Base-by-base conservation (phyloP, 2,888 invertebrate genomes). In the Pollenia amentaria region DNA sequence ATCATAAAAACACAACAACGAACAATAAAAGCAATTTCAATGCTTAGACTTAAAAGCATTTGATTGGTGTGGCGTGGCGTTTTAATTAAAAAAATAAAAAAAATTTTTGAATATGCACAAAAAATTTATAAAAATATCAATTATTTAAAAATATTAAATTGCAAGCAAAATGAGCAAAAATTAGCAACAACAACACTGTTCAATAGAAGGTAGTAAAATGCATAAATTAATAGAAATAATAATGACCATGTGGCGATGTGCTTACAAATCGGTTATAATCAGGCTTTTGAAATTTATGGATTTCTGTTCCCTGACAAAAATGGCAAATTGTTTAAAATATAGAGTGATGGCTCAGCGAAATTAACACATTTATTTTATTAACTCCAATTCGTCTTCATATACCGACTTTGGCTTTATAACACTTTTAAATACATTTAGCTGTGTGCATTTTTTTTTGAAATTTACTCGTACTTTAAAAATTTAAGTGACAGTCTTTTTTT, bases 181-280 rank as follows among this genome's bases (percentile, higher is more conserved):
- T 38, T 57, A 21, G 48, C 16, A 72, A 16, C 16, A 60, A n/a
- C 18, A 42, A 46, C 51, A 70, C 12, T 67, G 44, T 12, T 76
- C 29, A 48, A 48, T 16, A 38, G 8, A 62, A 55, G 51, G 16
- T 29, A 29, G 29, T 14, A 57, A 44, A 73, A 44, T 12, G 29
- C 1, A 65, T 64, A 14, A 73, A 18, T 62, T 21, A 48, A 62
- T 64, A 29, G 11, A 72, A 55, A 62, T 44, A 55, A 67, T n/a
- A 73, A 69, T 51, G 42, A 62, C 2, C 77, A 81, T 65, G 70
- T 64, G 60, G 48, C 70, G 60, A 29, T 62, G 64, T 87, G 84
- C 55, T 80, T 87, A 67, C 77, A 77, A 80, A 87, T 77, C 44
- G 67, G 9, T 64, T 73, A 67, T 84, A 87, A 84, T 78, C 46